Evolutionary conservation across 2,888 invertebrate species (phyloP), one percentile per base, ranked within the genome.

Genomic region (Pandemis cinnamomeana): DNA sequence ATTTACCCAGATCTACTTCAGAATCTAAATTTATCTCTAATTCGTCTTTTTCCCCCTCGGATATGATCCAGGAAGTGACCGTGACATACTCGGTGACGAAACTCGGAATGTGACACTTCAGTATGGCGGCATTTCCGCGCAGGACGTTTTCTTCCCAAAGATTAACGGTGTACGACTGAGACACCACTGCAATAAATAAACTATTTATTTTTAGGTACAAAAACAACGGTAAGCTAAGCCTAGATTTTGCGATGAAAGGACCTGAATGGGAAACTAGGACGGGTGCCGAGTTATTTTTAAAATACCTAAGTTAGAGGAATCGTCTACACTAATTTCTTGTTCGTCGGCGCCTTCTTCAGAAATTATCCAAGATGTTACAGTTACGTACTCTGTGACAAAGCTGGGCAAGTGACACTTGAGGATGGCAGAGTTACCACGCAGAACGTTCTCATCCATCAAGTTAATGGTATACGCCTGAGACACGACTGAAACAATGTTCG

Each of bases 101-200:
- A 95, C 97, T 97, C 85, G 98, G 98, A 91, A 98, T 97, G 93
- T 98, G 97, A 95, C 98, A 98, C 95, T 98, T 98, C 85, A 98
- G 95, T 91, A 98, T 97, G 83, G 97, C 98, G 83, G 98, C 96
- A 94, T 98, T 98, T 84, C 98, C 98, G 87, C 97, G 96, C 83
- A 98, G 95, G 79, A 98, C 97, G 92, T 98, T 97, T 92, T 98
- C 98, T 91, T 98, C 98, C 97, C 98, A 97, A 84, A 98, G 96
- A 95, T 98, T 98, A 83, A 98, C 97, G 84, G 96, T 96, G 94
- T 98, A 98, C 77, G 96, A 95, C 95, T 98, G 98, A 83, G 97
- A 97, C 84, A 98, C 98, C 93, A 98, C 98, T 98, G 96, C 86
- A 95, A 96, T 75, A 85, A 83, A 75, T 64, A 46, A 69, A 27